Evolutionary conservation across 2,888 invertebrate genomes (phyloP).

Genomic region (Antitype chi): DNA sequence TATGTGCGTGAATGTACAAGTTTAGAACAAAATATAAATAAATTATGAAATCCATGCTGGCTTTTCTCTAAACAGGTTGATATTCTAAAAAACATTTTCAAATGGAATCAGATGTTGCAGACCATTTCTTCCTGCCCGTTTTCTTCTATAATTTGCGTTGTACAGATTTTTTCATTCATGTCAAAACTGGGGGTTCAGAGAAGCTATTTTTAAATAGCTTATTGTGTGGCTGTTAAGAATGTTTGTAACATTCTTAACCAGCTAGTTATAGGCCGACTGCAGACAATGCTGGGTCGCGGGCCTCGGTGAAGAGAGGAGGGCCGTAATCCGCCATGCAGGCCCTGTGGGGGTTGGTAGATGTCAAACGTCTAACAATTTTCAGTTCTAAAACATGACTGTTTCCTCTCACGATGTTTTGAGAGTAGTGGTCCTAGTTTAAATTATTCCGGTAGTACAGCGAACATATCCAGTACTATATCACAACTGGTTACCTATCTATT

Average conservation of each 20-base stretch:
- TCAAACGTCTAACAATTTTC: too few relatives aligned
- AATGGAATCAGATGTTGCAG: background rate
- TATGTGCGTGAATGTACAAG: constrained; percentile 90
- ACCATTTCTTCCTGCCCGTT: background rate
- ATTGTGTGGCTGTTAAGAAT: too few relatives aligned
- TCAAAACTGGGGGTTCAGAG: background rate
- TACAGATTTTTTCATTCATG: background rate
- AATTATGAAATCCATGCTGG: constrained; percentile 72
- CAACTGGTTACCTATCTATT: background rate
- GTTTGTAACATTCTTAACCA: too few relatives aligned
- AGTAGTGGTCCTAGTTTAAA: too few relatives aligned
- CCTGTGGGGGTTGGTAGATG: too few relatives aligned
- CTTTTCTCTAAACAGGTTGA: constrained; percentile 37
- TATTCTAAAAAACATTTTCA: background rate
- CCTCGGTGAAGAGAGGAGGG: too few relatives aligned
- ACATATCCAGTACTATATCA: background rate
- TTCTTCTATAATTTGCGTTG: background rate
- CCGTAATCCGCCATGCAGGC: too few relatives aligned
- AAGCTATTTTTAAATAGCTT: background rate
- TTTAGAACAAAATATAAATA: constrained; percentile 87
- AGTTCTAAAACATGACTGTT: too few relatives aligned
- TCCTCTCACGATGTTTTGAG: too few relatives aligned
- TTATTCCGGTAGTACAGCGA: background rate
- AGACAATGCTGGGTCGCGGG: too few relatives aligned
- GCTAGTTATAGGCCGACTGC: too few relatives aligned